Conservation (phyloP, 2,888 invertebrate genomes). For the Apocheima hispidaria region DNA sequence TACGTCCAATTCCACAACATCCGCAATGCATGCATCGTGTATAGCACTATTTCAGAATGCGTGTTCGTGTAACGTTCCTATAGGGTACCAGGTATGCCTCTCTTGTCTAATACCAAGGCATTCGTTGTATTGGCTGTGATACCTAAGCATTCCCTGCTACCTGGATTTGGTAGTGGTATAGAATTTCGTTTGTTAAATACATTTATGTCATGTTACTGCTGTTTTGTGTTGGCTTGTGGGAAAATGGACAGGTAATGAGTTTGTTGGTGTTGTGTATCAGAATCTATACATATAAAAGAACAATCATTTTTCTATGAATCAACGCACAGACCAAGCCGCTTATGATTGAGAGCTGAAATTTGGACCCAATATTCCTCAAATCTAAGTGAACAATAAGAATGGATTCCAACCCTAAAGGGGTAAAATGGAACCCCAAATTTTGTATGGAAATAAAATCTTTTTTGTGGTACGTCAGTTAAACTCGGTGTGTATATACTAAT, state of each 20-base stretch:
- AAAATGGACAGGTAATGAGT: background rate
- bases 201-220: background rate
- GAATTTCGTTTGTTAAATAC: conserved; percentile 7
- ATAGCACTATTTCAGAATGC: conserved; percentile 36
- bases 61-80: conserved; percentile 16
- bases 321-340: too few species aligned
- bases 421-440: too few species aligned
- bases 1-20: conserved; percentile 42
- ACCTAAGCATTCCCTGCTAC: background rate
- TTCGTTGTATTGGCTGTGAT: conserved; percentile 1
- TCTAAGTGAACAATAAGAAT: too few species aligned
- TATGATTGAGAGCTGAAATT: too few species aligned
- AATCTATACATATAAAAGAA: too few species aligned
- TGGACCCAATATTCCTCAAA: too few species aligned
- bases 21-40: conserved; percentile 29
- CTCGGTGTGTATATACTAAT: too few species aligned
- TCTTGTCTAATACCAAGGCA: conserved; percentile 1
- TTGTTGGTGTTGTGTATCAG: background rate
- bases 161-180: background rate
- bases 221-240: background rate
- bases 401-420: too few species aligned
- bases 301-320: too few species aligned
- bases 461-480: too few species aligned
- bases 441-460: too few species aligned
- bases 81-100: conserved; percentile 8